These are phyloP conservation scores for Gambelia wislizenii DNA, from an alignment of 2,797 vertebrate genomes.

Conservation along the genomic window DNA sequence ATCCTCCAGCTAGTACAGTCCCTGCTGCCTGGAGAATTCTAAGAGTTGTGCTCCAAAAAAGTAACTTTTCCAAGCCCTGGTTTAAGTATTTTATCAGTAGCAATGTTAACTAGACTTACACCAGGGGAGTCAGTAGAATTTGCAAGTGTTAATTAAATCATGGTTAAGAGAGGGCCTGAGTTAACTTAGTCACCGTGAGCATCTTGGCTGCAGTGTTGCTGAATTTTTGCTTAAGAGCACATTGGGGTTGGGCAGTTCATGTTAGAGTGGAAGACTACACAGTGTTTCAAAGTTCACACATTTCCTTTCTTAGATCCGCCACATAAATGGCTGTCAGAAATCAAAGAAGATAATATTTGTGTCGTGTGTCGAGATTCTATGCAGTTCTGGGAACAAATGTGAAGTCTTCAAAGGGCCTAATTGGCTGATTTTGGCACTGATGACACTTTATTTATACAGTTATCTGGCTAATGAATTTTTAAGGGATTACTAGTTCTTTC, in stretches of 20 bases:
- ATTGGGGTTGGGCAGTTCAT: background rate
- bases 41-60: too few relatives aligned
- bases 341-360: conserved; percentile 62
- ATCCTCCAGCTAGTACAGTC: too few relatives aligned
- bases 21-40: too few relatives aligned
- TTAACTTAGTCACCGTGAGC: background rate
- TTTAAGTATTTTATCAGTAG: background rate
- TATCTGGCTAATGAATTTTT: conserved; percentile 57
- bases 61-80: background rate
- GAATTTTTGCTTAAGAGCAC: background rate
- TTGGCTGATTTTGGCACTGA: conserved; percentile 21
- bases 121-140: background rate
- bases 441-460: conserved; percentile 41
- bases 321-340: conserved; percentile 51
- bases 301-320: conserved; percentile 38
- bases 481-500: conserved; percentile 44
- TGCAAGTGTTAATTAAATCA: background rate
- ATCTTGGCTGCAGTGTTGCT: background rate
- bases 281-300: conserved; percentile 25
- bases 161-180: background rate
- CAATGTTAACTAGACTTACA: too few relatives aligned
- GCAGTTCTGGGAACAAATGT: conserved; percentile 39
- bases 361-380: conserved; percentile 53
- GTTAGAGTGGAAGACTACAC: background rate
- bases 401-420: conserved; percentile 27